Evolutionary conservation across 2,113 vertebrate genomes (phyloP).

Genomic region (Oncorhynchus gorbuscha): DNA sequence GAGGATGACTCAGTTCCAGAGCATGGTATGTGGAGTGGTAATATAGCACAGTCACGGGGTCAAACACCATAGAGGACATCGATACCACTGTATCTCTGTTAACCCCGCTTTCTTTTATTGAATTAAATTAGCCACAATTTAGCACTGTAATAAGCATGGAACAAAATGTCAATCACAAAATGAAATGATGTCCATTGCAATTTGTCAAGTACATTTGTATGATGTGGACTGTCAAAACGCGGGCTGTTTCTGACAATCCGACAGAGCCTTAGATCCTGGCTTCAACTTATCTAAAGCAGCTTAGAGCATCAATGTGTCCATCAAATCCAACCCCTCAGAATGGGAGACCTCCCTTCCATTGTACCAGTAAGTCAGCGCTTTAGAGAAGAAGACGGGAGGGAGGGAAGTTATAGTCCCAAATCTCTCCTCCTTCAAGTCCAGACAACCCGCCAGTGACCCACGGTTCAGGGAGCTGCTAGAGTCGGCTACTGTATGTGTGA

Average conservation of each 20-base stretch:
- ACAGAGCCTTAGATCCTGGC: slow-evolving; percentile 53
- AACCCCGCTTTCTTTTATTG: slow-evolving; percentile 28
- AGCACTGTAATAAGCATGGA: neutral
- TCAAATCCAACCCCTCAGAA: slow-evolving; percentile 40
- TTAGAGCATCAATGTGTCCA: slow-evolving; percentile 46
- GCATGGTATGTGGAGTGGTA: slow-evolving; percentile 56
- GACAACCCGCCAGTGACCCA: slow-evolving; percentile 27
- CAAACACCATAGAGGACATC: slow-evolving; percentile 39
- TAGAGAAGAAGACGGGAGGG: slow-evolving; percentile 6
- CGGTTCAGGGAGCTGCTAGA: slow-evolving; percentile 35
- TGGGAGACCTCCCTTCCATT: slow-evolving; percentile 45
- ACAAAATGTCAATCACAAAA: neutral
- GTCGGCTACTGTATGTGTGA: slow-evolving; percentile 34
- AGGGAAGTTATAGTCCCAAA: slow-evolving; percentile 19
- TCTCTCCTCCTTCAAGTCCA: slow-evolving; percentile 28
- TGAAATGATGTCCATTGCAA: neutral
- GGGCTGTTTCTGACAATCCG: slow-evolving; percentile 47
- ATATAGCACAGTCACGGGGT: slow-evolving; percentile 49
- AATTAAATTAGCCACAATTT: neutral
- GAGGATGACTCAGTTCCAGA: slow-evolving; percentile 51
- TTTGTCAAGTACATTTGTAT: neutral
- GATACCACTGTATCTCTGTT: slow-evolving; percentile 36
- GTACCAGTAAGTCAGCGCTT: slow-evolving; percentile 27
- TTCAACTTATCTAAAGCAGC: slow-evolving; percentile 39
- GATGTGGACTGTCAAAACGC: slow-evolving; percentile 31